Evolutionary conservation across 2,888 invertebrate genomes (phyloP).

Genomic region (Lasioglossum zephyrum): DNA sequence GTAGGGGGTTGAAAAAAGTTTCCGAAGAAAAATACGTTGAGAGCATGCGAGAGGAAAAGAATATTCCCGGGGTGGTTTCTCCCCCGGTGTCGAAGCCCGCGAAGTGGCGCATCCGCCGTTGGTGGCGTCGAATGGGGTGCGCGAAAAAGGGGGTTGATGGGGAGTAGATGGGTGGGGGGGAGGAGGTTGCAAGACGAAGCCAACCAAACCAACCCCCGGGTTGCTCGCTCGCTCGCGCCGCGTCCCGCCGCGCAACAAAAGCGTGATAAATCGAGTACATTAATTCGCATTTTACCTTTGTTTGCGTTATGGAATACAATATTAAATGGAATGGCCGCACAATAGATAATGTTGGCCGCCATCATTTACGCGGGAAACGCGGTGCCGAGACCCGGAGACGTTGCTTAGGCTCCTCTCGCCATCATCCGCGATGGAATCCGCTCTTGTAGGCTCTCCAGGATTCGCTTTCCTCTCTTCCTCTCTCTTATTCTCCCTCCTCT

Average conservation of each 20-base stretch:
- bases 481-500: neutral
- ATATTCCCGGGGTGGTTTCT: constrained; percentile 45
- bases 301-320: constrained; percentile 84
- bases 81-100: constrained; percentile 70
- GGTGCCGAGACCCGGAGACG: constrained; percentile 59
- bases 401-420: constrained; percentile 64
- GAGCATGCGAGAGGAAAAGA: constrained; percentile 47
- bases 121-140: constrained; percentile 47
- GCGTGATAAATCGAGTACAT: constrained; percentile 84
- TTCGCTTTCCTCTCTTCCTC: neutral
- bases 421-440: constrained; percentile 37
- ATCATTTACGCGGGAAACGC: constrained; percentile 78
- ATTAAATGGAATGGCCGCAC: constrained; percentile 84
- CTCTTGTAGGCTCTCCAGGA: constrained; percentile 8
- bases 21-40: constrained; percentile 52
- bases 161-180: neutral
- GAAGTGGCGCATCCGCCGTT: constrained; percentile 68
- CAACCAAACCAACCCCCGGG: constrained; percentile 38
- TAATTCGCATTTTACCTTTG: constrained; percentile 84
- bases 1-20: constrained; percentile 12
- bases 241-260: constrained; percentile 82
- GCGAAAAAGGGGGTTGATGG: constrained; percentile 5
- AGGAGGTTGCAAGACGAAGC: constrained; percentile 53
- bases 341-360: constrained; percentile 83
- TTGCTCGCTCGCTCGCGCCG: constrained; percentile 33